Conservation (phyloP, 2,888 invertebrate species). For the Cecidostiba fungosa region DNA sequence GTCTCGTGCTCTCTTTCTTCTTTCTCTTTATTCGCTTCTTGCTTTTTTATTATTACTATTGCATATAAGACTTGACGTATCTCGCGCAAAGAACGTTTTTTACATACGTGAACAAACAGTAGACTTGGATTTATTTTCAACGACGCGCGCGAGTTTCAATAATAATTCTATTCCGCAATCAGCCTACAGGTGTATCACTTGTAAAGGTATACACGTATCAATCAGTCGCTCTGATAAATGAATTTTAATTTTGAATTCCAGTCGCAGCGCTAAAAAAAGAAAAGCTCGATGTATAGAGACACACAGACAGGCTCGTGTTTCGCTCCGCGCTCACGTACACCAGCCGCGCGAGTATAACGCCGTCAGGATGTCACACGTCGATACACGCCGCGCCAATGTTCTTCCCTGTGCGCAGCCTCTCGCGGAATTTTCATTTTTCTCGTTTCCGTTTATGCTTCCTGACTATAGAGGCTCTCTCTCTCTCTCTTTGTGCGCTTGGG, state of each 20-base stretch:
- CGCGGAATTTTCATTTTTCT: constrained; percentile 40
- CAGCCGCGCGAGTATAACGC: background rate
- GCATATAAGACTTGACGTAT: too few relatives aligned
- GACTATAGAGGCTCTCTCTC: constrained; percentile 15
- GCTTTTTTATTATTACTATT: too few relatives aligned
- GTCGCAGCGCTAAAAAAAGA: background rate
- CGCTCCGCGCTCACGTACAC: background rate
- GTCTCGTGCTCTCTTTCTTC: too few relatives aligned
- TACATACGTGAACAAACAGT: too few relatives aligned
- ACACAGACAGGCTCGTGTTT: background rate
- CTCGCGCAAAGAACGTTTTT: too few relatives aligned
- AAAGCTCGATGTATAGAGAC: background rate
- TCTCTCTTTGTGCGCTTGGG: background rate
- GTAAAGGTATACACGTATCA: background rate
- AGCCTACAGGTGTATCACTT: background rate
- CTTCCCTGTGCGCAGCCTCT: background rate
- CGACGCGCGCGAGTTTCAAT: background rate
- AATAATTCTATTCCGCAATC: background rate
- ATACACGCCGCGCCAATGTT: background rate
- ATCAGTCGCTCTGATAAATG: constrained; percentile 21
- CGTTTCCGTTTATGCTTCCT: constrained; percentile 9
- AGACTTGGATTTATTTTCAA: background rate
- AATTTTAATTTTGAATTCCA: constrained; percentile 17
- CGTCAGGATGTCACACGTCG: background rate
- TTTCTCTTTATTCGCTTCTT: background rate